phyloP scores from a whole-genome alignment of 1,140 invertebrate species.

The Drosophila auraria region DNA sequence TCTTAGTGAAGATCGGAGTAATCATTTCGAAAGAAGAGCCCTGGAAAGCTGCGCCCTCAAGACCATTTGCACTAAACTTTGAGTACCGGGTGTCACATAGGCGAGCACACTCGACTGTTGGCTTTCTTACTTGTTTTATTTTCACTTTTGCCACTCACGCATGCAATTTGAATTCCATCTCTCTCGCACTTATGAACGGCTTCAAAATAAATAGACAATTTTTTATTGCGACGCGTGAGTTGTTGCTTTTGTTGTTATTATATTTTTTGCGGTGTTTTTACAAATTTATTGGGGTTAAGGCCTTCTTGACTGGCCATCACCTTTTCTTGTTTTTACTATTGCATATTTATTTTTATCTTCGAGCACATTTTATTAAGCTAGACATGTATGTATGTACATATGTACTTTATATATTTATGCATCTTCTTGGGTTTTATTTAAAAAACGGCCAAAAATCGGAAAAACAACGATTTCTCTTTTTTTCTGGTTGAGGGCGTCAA shows the following conservation, averaged over 20 bases:
- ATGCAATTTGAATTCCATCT: neutral
- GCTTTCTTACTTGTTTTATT: slow-evolving; percentile 10
- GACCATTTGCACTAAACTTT: neutral
- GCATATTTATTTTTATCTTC: slow-evolving; percentile 53
- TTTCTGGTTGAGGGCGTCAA: slow-evolving; percentile 8
- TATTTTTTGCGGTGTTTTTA: slow-evolving; percentile 48
- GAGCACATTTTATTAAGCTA: slow-evolving; percentile 33
- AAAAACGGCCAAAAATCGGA: slow-evolving; percentile 44
- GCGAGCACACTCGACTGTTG: neutral
- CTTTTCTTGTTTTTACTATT: slow-evolving; percentile 26
- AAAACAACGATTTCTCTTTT: slow-evolving; percentile 51
- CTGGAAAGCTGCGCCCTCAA: neutral
- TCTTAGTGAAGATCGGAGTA: neutral
- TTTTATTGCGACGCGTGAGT: slow-evolving; percentile 13
- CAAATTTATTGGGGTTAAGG: slow-evolving; percentile 75
- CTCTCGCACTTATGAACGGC: neutral
- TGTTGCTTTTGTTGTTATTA: slow-evolving; percentile 27
- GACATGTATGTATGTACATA: slow-evolving; percentile 10
- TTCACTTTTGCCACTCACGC: slow-evolving; percentile 1
- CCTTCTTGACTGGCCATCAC: slow-evolving; percentile 59
- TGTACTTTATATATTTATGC: neutral
- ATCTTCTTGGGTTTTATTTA: slow-evolving; percentile 38
- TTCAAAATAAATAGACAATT: slow-evolving; percentile 12
- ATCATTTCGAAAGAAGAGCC: neutral
- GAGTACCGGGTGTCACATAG: neutral